Base-by-base conservation (phyloP, 2,888 invertebrate genomes). In the Drosophila merina region DNA sequence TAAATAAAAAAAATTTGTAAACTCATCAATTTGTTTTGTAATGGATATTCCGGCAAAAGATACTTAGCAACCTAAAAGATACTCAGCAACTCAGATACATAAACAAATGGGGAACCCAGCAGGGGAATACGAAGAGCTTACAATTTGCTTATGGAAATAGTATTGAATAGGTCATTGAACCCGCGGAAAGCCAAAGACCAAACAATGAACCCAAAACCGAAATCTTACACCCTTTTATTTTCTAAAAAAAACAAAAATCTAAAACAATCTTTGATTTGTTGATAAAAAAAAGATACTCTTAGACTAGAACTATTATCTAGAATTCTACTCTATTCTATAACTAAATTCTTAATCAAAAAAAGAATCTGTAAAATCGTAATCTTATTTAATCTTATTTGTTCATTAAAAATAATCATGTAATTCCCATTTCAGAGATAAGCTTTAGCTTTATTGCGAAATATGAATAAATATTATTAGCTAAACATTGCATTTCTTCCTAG, bases 121-220 rank as follows among this genome's bases (percentile, higher is more conserved):
- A 5, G 36, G 36, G 36, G 36, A 36, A 10, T 36, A n/a, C 7
- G 60, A 59, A 74, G 72, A 80, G 81, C 86, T 77, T 72, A 82
- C 75, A 79, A 51, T 74, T 69, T 72, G 73, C 70, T 72, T 77
- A 69, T 80, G 75, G 84, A 82, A 82, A 60, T 78, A 36, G 36
- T 36, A 20, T 20, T 20, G 20, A 20, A 20, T 36, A 6, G 86
- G 86, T 86, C 86, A 77, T 78, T 88, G 86, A 88, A 87, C 86
- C 52, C 57, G 6, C 44, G 48, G 60, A 36, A 74, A 79, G 74
- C 42, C 42, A 57, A 62, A 58, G 36, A 44, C 44, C 31, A 36
- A 66, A 45, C 60, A 40, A 57, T 45, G 57, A 74, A 57, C 42
- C 67, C 45, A 58, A 69, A 44, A n/a, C 36, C 12, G 36, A 36